Conservation (phyloP, 92 coral and sea anemone genomes). For the Plumapathes pennacea region DNA sequence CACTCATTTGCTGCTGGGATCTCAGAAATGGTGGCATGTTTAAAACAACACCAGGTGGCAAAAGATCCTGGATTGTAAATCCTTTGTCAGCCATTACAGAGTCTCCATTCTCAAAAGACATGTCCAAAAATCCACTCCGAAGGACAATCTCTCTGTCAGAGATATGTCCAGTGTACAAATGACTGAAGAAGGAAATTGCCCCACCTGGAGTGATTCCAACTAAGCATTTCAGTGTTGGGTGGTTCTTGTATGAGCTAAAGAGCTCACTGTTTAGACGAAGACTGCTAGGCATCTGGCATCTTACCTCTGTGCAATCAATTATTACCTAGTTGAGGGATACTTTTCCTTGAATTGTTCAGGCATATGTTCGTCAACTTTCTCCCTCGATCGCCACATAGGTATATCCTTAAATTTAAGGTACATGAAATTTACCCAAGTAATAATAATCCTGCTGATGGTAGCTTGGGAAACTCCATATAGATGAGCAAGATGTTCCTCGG, state of each 20-base stretch:
- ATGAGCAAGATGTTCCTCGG: conserved; percentile 50
- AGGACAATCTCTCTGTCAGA: conserved; percentile 22
- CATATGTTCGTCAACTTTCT: conserved; percentile 40
- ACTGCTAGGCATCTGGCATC: conserved; percentile 71
- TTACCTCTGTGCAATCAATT: conserved; percentile 65
- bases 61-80: conserved; percentile 11
- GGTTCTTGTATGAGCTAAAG: conserved; percentile 54
- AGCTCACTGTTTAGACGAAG: conserved; percentile 47
- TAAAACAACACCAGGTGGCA: conserved; percentile 19
- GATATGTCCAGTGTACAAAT: conserved; percentile 20
- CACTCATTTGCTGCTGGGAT: conserved; percentile 12
- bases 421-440: conserved; percentile 48
- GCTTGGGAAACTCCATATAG: conserved; percentile 25
- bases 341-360: conserved; percentile 63
- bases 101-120: conserved; percentile 7
- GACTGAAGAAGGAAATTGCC: conserved; percentile 18
- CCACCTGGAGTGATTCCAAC: conserved; percentile 46
- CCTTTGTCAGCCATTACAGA: conserved; percentile 38
- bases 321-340: conserved; percentile 50
- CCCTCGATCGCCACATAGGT: conserved; percentile 58
- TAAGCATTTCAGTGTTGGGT: conserved; percentile 49
- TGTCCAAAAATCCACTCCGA: conserved; percentile 28
- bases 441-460: conserved; percentile 32
- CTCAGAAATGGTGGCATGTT: conserved; percentile 27
- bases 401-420: conserved; percentile 26